Evolutionary conservation across 1,140 invertebrate species (phyloP).

Genomic region (Drosophila mojavensis): DNA sequence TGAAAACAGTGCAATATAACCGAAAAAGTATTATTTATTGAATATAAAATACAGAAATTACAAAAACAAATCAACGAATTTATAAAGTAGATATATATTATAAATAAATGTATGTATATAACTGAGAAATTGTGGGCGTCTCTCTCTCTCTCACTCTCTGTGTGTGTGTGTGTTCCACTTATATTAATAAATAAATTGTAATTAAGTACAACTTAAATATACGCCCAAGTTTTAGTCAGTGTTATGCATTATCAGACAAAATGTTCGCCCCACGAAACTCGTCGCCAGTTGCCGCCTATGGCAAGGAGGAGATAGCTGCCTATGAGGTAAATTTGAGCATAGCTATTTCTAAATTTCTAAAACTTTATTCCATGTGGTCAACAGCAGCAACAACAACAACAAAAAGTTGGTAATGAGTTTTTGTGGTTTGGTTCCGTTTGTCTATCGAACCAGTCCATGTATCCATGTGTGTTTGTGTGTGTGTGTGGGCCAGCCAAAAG

Average conservation of each 20-base stretch:
- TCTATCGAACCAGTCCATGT: not conserved
- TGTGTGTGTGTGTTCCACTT: slow-evolving; percentile 44
- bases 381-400: not conserved
- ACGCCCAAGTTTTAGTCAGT: slow-evolving; percentile 17
- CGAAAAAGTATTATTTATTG: slow-evolving; percentile 69
- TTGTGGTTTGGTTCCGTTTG: slow-evolving; percentile 57
- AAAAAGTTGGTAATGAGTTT: slow-evolving; percentile 76
- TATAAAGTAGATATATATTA: slow-evolving; percentile 48
- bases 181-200: slow-evolving; percentile 8
- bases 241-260: slow-evolving; percentile 59
- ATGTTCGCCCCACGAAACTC: slow-evolving; percentile 84
- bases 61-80: slow-evolving; percentile 63
- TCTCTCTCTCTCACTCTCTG: not conserved
- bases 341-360: not conserved
- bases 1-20: slow-evolving; percentile 45
- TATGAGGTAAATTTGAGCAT: slow-evolving; percentile 68
- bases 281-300: slow-evolving; percentile 77
- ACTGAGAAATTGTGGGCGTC: slow-evolving; percentile 60
- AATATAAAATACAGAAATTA: slow-evolving; percentile 53
- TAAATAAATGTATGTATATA: slow-evolving; percentile 9
- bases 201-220: slow-evolving; percentile 36
- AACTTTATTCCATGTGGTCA: slow-evolving; percentile 42
- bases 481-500: slow-evolving; percentile 1
- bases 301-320: slow-evolving; percentile 83
- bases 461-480: slow-evolving; percentile 1